Evolutionary conservation across 2,797 vertebrate species (phyloP), one percentile per base, ranked within the genome.

Genomic region (Pristis pectinata): DNA sequence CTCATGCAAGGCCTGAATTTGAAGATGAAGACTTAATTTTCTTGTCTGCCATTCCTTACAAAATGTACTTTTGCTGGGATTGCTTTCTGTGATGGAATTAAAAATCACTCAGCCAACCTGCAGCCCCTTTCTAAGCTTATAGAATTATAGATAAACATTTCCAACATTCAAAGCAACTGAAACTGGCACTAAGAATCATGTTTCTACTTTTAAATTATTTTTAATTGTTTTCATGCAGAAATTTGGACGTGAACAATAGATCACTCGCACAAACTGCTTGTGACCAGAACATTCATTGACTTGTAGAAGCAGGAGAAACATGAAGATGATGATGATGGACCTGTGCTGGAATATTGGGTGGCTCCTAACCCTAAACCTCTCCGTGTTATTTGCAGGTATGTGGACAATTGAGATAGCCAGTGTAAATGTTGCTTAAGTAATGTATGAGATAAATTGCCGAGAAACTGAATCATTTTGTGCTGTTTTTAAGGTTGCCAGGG

Each of bases 331-430:
- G 70, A 76, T 53, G 70, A 74, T 34, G 22, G 24, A 49, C 30
- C 44, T 76, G 11, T 44, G 94, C 15, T 94, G 44, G 41, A 94
- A 94, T 7, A 53, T 94, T 34, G 92, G 70, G 5, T 94, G 92
- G 41, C 5, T 94, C 6, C 92, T 94, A 17, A 27, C 70, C 61
- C 59, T 67, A 34, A 76, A 76, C 17, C 67, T 76, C 6, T 17
- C 70, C 49, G 44, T 44, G 27, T 53, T 74, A 61, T 76, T 76
- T 49, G 92, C 67, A 94, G 70, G 92, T 94, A 94, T 34, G 70
- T 76, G 49, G 11, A 17, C 11, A 53, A 72, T 94, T 74, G 44
- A 27, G 19, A 34, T 30, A 10, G 34, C 56, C 41, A 76, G 41
- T 49, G 44, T 74, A 76, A 74, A 34, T n/a, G 44, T 19, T 41